Base-by-base conservation (phyloP, 2,888 invertebrate species). In the Agrilus mali region DNA sequence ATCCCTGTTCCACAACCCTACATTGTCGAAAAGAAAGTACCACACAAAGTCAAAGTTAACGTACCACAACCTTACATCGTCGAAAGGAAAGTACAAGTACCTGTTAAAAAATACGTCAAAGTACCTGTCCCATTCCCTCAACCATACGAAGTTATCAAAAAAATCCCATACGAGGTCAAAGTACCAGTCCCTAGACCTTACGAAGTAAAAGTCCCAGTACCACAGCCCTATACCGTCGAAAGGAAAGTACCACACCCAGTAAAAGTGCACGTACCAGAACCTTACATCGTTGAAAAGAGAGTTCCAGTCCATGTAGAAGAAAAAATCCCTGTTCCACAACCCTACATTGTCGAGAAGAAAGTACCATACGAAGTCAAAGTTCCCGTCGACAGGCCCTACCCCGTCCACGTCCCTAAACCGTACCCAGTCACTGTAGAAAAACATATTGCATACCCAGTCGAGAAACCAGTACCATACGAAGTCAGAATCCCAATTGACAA, bases 1-100 rank as follows among this genome's bases (percentile, higher is more conserved):
- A 75, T 86, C 15, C 86, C 86, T 13, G 85, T 86, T 7, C 86
- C 85, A 60, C 85, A 85, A 17, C 86, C 86, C 16, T 86, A 85
- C 67, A 77, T 84, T 17, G 86, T 86, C 2, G 84, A 85, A 57
- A 86, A 82, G 71, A 86, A 82, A 70, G 82, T 85, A 43, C 84
- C 84, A 15, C 81, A 81, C 55, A 82, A 82, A 68, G 82, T 82
- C 43, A 82, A 82, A 63, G 80, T 82, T 38, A 72, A 71, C 39
- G 73, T 74, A 33, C 81, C 82, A 20, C 81, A 81, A 57, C 81
- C 81, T 49, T 81, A 81, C 71, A 78, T 78, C 32, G 81, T 82
- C 1, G 78, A 79, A 55, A 82, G 80, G 69, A 81, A 78, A 56
- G 77, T 81, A 33, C 81, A 82, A 3, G 73, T 75, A 47, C 77